phyloP scores from a whole-genome alignment of 2,113 vertebrate species.

The Abramis brama region DNA sequence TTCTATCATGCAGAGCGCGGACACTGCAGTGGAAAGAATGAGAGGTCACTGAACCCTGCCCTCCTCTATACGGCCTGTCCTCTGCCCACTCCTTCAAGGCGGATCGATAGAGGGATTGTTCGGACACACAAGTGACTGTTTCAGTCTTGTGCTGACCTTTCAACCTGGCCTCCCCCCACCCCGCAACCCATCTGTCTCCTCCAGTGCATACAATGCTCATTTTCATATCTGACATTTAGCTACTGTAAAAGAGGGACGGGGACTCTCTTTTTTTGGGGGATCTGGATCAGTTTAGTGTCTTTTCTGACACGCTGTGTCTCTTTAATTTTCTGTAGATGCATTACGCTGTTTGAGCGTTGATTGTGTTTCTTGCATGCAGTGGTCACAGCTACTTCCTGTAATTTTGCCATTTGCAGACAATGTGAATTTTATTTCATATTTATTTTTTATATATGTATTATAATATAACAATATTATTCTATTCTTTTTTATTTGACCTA shows the following conservation, averaged over 20 bases:
- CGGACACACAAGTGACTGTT: constrained; percentile 53
- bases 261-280: neutral
- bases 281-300: constrained; percentile 2
- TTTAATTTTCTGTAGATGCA: neutral
- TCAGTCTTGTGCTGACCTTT: constrained; percentile 54
- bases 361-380: neutral
- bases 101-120: constrained; percentile 56
- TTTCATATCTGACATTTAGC: constrained; percentile 58
- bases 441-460: neutral
- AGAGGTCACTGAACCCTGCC: constrained; percentile 40
- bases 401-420: neutral
- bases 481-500: neutral
- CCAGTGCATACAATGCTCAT: constrained; percentile 47
- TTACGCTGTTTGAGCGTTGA: neutral
- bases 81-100: constrained; percentile 40
- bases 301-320: neutral
- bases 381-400: neutral
- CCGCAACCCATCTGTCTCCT: neutral
- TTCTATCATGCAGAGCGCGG: neutral
- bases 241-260: neutral
- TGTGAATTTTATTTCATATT: neutral
- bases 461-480: no score
- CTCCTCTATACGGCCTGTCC: constrained; percentile 26
- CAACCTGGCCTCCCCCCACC: constrained; percentile 17
- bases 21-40: constrained; percentile 49